Conservation (phyloP, 35 echinoderm and acorn worm genomes). For the Acanthaster planci region DNA sequence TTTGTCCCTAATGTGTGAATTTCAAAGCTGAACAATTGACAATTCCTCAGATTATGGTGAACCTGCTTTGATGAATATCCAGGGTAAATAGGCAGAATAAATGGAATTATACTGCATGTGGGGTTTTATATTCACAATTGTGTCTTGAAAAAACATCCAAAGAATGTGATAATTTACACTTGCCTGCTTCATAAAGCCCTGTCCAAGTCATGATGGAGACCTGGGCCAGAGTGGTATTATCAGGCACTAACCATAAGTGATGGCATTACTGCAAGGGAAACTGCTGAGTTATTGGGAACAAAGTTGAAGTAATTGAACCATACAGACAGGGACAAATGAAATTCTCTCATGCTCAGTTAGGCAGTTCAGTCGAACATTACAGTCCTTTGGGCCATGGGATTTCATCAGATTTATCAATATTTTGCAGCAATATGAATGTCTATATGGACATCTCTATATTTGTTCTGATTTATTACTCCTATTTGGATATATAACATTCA, state of each 20-base stretch:
- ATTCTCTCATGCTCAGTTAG: conserved; percentile 1
- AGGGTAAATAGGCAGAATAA: not conserved
- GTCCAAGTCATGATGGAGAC: not conserved
- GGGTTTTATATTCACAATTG: not conserved
- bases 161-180: conserved; percentile 9
- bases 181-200: not conserved
- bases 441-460: no score
- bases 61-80: conserved; percentile 8
- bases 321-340: not conserved
- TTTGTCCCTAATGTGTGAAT: no score
- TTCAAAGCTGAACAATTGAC: no score
- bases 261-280: conserved; percentile 3
- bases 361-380: not conserved
- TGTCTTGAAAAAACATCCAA: not conserved
- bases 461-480: no score
- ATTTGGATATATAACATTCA: no score
- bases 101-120: not conserved
- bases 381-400: no score
- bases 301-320: conserved; percentile 10
- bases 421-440: no score
- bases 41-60: not conserved
- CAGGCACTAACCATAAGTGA: not conserved
- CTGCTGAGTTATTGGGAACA: conserved; percentile 5
- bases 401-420: no score
- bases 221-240: not conserved